Conservation (phyloP, 2,888 invertebrate genomes). For the Ectemnius lituratus region DNA sequence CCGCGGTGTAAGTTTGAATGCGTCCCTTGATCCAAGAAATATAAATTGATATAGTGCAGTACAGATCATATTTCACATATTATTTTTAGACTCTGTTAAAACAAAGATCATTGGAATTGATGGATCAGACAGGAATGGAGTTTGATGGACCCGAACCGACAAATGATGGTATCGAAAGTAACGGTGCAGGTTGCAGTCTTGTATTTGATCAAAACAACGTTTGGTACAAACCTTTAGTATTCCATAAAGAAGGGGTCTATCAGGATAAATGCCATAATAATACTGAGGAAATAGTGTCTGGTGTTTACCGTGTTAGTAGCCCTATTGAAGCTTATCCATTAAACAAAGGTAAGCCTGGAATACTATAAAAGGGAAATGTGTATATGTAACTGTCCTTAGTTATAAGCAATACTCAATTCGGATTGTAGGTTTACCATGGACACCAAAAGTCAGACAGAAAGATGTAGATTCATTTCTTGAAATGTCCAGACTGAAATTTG, state of each 20-base stretch:
- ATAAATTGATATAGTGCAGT: conserved; percentile 4
- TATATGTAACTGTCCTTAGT: conserved; percentile 1
- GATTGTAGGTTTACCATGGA: conserved; percentile 91
- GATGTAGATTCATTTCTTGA: conserved; percentile 96
- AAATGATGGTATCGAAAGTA: conserved; percentile 56
- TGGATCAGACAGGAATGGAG: conserved; percentile 83
- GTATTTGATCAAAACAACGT: no score
- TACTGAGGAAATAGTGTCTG: no score
- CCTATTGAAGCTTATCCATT: no score
- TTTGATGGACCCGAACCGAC: conserved; percentile 60
- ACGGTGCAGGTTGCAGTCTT: no score
- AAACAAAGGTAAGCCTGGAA: not conserved
- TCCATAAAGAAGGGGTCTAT: no score
- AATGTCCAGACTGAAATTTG: conserved; percentile 94
- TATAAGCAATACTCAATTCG: not conserved
- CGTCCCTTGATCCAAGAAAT: conserved; percentile 10
- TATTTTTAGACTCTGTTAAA: conserved; percentile 87
- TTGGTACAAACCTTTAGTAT: no score
- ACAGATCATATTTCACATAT: conserved; percentile 2
- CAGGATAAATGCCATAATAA: no score
- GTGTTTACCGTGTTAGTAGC: no score
- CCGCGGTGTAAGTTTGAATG: conserved; percentile 76
- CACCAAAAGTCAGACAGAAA: conserved; percentile 95
- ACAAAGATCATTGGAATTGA: conserved; percentile 87
- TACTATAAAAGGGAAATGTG: not conserved